Evolutionary conservation across 2,797 vertebrate species (phyloP), one percentile per base, ranked within the genome.

Genomic region (Otolemur crassicaudatus): DNA sequence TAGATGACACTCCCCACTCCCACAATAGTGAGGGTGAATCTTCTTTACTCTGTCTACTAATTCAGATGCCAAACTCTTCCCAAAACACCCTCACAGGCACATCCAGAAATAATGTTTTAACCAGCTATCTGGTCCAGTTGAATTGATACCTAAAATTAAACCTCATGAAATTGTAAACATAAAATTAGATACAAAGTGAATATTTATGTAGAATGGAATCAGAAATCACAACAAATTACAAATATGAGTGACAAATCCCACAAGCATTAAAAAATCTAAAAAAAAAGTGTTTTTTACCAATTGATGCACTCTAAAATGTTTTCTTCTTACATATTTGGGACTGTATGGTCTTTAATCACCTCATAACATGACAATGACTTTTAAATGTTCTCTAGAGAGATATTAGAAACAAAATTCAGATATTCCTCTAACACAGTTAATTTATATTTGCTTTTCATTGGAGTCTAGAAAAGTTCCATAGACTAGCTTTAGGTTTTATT

Each of bases 141-240:
- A 40, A 90, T 1, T 90, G 73, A 37, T 8, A 73, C 7, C 16
- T 23, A 37, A 65, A 12, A 37, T 67, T 69, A 80, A 58, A 69
- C 27, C 40, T n/a, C 14, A 60, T 2, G 63, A 92, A 88, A 90
- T 80, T 90, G 4, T 70, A 85, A 65, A 34, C 79, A 75, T 56
- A 49, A 82, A 58, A 46, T 69, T 56, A n/a, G 87, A 75, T 77
- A 53, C 0, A n/a, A 85, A n/a, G 27, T 83, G 46, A 94, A 53
- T 69, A 65, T 87, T 84, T 84, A 80, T 73, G 87, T 92, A 89
- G 49, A 95, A 86, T 91, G n/a, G 29, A 82, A 56, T 16, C 79
- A 91, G 53, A 80, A 96, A 70, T 86, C 34, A 80, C n/a, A 88
- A 40, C 3, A 82, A 94, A 40, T 94, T 58, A 82, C 14, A 96